phyloP scores from a whole-genome alignment of 2,113 vertebrate genomes.

The Sisor rabdophorus region DNA sequence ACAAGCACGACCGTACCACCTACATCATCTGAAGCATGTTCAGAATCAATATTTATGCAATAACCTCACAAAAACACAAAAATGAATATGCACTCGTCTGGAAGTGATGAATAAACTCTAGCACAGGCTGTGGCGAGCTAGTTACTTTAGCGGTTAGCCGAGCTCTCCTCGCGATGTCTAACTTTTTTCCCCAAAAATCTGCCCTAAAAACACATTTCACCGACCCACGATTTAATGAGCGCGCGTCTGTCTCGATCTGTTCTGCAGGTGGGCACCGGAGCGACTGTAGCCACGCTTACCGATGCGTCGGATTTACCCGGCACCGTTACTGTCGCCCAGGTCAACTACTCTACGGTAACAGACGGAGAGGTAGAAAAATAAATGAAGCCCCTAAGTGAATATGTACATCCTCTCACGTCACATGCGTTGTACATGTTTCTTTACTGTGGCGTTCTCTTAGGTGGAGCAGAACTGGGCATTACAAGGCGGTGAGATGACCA shows the following conservation, averaged over 20 bases:
- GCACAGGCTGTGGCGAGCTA: too few relatives aligned
- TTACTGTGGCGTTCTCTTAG: constrained; percentile 32
- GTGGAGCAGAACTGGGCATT: constrained; percentile 89
- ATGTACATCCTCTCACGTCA: neutral
- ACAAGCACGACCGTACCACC: too few relatives aligned
- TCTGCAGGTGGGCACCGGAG: constrained; percentile 87
- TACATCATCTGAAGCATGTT: too few relatives aligned
- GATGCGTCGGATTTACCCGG: constrained; percentile 94
- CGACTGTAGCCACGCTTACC: constrained; percentile 92
- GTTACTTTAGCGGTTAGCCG: too few relatives aligned
- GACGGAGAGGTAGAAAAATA: constrained; percentile 83
- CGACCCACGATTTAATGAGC: too few relatives aligned
- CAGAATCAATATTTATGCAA: too few relatives aligned
- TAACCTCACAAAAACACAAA: too few relatives aligned
- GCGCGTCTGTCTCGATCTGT: neutral
- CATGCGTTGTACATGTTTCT: neutral
- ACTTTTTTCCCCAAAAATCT: too few relatives aligned
- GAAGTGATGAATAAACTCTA: too few relatives aligned
- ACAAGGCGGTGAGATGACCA: constrained; percentile 96
- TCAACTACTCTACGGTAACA: constrained; percentile 90
- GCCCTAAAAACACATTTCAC: too few relatives aligned
- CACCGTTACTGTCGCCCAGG: constrained; percentile 92
- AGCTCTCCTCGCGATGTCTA: too few relatives aligned
- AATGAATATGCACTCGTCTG: too few relatives aligned
- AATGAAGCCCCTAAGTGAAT: neutral